A percentile compares a stretch with the other conserved stretches of the same genome.
Conservation (phyloP, 1,140 invertebrate species). For the Hydropsyche tenuis region DNA sequence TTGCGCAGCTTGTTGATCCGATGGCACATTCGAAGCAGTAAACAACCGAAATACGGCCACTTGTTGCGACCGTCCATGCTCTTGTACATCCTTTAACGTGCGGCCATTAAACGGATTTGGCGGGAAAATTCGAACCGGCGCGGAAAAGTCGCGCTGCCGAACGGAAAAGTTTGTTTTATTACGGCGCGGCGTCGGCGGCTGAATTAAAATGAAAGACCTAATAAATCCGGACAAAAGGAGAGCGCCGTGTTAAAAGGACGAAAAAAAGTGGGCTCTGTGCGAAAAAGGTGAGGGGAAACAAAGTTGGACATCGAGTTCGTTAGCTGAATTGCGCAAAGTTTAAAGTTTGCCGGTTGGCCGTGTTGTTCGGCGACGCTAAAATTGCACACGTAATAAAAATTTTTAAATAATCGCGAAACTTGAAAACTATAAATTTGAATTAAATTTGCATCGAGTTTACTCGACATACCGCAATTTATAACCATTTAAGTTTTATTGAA, state of each 20-base stretch:
- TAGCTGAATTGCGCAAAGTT: constrained; percentile 48
- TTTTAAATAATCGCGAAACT: too few relatives aligned
- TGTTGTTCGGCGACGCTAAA: background rate
- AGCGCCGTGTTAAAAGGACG: background rate
- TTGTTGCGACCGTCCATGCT: constrained; percentile 14
- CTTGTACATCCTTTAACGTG: background rate
- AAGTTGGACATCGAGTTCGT: constrained; percentile 49
- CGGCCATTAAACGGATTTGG: too few relatives aligned
- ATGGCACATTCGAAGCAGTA: constrained; percentile 31
- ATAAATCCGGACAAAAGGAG: constrained; percentile 46
- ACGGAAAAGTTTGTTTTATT: too few relatives aligned
- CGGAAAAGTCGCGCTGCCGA: background rate
- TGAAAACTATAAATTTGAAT: too few relatives aligned
- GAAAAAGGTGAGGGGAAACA: constrained; percentile 39
- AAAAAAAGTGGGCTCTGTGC: too few relatives aligned
- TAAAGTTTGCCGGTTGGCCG: constrained; percentile 33
- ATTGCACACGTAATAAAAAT: background rate
- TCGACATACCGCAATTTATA: too few relatives aligned
- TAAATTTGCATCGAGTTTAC: too few relatives aligned
- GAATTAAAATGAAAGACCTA: constrained; percentile 48
- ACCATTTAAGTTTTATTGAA: too few relatives aligned
- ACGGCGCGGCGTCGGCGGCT: constrained; percentile 30
- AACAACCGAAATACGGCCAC: constrained; percentile 39
- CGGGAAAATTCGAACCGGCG: too few relatives aligned
- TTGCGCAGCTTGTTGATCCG: constrained; percentile 34